Evolutionary conservation across 1,140 invertebrate species (phyloP).

Genomic region (Trinorchestia longiramus): DNA sequence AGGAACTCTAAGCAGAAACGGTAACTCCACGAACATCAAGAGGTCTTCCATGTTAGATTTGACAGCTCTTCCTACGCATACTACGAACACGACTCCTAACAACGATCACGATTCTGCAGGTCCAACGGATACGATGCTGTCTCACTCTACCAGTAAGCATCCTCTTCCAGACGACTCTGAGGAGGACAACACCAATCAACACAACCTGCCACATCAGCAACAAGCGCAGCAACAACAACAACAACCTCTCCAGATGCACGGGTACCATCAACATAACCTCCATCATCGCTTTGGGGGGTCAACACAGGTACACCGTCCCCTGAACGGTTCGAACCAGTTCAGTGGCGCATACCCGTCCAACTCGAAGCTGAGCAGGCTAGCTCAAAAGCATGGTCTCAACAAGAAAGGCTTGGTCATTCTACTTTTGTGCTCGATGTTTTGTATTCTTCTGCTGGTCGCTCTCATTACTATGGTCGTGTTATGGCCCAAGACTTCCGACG

Average conservation of each 20-base stretch:
- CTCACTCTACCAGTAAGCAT: constrained; percentile 30
- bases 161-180: neutral
- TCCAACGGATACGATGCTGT: constrained; percentile 29
- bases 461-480: constrained; percentile 68
- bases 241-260: constrained; percentile 36
- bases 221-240: constrained; percentile 1
- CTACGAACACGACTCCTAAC: constrained; percentile 6
- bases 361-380: constrained; percentile 35
- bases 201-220: neutral
- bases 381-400: constrained; percentile 40
- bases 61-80: constrained; percentile 2
- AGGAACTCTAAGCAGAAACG: constrained; percentile 32
- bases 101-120: constrained; percentile 49
- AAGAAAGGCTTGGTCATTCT: constrained; percentile 49
- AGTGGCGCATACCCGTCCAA: neutral
- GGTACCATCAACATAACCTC: constrained; percentile 10
- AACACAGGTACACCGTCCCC: neutral
- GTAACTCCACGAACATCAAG: constrained; percentile 26
- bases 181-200: neutral
- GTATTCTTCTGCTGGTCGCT: constrained; percentile 68
- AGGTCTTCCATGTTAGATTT: constrained; percentile 51
- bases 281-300: neutral
- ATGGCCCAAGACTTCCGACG: constrained; percentile 69
- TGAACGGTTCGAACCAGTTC: constrained; percentile 25
- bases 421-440: constrained; percentile 11